Percentiles rank a stretch among this genome's conserved stretches.
Evolutionary conservation across 2,888 invertebrate genomes (phyloP).

Genomic region (Hylaea fasciaria): DNA sequence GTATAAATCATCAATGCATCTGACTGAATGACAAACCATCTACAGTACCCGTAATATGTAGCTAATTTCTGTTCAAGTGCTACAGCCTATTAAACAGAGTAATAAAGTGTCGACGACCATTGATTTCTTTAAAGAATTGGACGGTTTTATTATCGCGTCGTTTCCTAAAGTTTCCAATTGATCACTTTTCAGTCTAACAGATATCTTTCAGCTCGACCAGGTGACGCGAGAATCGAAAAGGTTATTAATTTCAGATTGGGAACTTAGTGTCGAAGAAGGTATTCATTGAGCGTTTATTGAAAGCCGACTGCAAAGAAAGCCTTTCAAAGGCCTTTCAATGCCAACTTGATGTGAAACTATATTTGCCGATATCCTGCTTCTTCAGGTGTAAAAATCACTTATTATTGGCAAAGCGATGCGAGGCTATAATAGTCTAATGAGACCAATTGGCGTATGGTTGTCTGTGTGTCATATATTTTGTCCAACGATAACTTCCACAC

Average conservation of each 20-base stretch:
- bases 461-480: too few relatives aligned
- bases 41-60: too few relatives aligned
- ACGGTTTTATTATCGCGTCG: slow-evolving; percentile 16
- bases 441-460: too few relatives aligned
- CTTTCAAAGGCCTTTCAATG: slow-evolving; percentile 67
- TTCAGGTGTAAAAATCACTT: background rate
- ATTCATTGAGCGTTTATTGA: slow-evolving; percentile 75
- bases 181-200: slow-evolving; percentile 35
- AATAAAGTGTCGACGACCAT: too few relatives aligned
- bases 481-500: too few relatives aligned
- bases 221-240: slow-evolving; percentile 45
- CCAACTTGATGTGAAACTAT: slow-evolving; percentile 22
- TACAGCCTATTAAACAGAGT: too few relatives aligned
- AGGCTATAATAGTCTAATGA: too few relatives aligned
- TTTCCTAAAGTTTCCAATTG: slow-evolving; percentile 32
- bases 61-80: too few relatives aligned
- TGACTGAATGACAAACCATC: too few relatives aligned
- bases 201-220: slow-evolving; percentile 33
- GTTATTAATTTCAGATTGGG: slow-evolving; percentile 64
- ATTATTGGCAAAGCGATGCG: too few relatives aligned
- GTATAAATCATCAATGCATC: too few relatives aligned
- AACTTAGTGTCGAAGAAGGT: slow-evolving; percentile 50
- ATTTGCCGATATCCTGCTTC: background rate
- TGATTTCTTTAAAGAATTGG: slow-evolving; percentile 7
- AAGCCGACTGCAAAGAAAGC: slow-evolving; percentile 60